phyloP scores from a whole-genome alignment of 2,113 vertebrate genomes.

The Solea senegalensis region DNA sequence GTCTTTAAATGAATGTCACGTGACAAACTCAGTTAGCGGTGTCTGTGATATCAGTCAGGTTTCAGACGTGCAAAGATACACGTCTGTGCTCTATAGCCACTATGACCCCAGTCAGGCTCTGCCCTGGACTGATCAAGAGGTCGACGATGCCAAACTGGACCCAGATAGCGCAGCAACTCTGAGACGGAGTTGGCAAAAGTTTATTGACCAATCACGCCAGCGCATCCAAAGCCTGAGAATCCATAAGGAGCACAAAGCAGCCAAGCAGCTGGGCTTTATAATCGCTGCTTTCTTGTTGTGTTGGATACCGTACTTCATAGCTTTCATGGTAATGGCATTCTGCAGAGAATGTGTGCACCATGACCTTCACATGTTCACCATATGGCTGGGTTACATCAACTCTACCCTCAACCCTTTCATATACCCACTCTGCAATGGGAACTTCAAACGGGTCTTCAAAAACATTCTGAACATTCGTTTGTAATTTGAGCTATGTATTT shows the following conservation, averaged over 20 bases:
- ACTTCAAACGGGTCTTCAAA: slow-evolving; percentile 94
- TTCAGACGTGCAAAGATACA: slow-evolving; percentile 79
- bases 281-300: slow-evolving; percentile 93
- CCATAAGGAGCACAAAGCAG: slow-evolving; percentile 91
- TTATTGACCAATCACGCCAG: slow-evolving; percentile 82
- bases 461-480: slow-evolving; percentile 83
- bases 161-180: slow-evolving; percentile 74
- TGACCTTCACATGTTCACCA: slow-evolving; percentile 89
- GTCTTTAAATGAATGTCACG: slow-evolving; percentile 57
- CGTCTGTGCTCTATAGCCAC: slow-evolving; percentile 59
- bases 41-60: slow-evolving; percentile 68
- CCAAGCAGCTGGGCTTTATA: slow-evolving; percentile 92
- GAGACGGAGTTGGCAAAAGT: slow-evolving; percentile 86
- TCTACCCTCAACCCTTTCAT: slow-evolving; percentile 96
- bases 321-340: slow-evolving; percentile 92
- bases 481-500: slow-evolving; percentile 20
- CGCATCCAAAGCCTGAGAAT: slow-evolving; percentile 79
- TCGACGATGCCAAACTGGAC: slow-evolving; percentile 57
- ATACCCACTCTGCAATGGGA: slow-evolving; percentile 95
- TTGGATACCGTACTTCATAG: slow-evolving; percentile 96
- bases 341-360: slow-evolving; percentile 82
- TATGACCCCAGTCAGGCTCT: slow-evolving; percentile 47
- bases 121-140: slow-evolving; percentile 69
- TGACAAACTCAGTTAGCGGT: slow-evolving; percentile 63
- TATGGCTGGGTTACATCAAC: slow-evolving; percentile 97